These are phyloP conservation scores for Recurvirostra avosetta DNA, from an alignment of 2,113 vertebrate genomes.

Conservation along the genomic window DNA sequence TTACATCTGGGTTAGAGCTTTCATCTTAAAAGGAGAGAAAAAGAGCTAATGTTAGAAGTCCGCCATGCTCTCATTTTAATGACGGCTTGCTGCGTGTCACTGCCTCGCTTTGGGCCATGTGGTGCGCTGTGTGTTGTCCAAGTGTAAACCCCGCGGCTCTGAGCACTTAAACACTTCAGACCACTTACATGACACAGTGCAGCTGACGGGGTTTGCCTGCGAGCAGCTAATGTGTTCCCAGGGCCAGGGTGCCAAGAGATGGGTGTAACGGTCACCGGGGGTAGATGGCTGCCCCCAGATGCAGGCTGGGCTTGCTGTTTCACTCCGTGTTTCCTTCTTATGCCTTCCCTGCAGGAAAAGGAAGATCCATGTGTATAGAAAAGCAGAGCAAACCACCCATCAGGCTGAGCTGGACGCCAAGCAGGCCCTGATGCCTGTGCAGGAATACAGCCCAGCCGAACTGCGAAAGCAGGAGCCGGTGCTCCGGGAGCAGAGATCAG, in stretches of 20 bases:
- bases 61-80: not conserved
- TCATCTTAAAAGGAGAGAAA: not conserved
- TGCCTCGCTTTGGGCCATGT: not conserved
- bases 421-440: conserved; percentile 10
- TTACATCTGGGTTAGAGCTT: not conserved
- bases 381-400: not conserved
- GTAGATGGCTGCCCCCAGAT: not conserved
- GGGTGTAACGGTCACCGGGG: not conserved
- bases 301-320: not conserved
- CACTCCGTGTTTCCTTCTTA: not conserved
- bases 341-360: conserved; percentile 71
- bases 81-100: not conserved
- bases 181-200: not conserved
- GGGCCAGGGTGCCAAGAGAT: not conserved
- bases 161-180: not conserved
- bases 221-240: not conserved
- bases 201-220: fast-evolving
- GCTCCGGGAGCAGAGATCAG: conserved; percentile 16
- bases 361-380: conserved; percentile 62
- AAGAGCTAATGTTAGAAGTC: not conserved
- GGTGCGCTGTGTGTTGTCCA: not conserved
- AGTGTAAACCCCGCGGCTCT: not conserved
- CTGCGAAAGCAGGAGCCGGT: not conserved
- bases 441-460: not conserved
- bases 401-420: conserved; percentile 45